These are phyloP conservation scores for Geranospiza caerulescens DNA, from an alignment of 2,797 vertebrate genomes.

Conservation along the genomic window DNA sequence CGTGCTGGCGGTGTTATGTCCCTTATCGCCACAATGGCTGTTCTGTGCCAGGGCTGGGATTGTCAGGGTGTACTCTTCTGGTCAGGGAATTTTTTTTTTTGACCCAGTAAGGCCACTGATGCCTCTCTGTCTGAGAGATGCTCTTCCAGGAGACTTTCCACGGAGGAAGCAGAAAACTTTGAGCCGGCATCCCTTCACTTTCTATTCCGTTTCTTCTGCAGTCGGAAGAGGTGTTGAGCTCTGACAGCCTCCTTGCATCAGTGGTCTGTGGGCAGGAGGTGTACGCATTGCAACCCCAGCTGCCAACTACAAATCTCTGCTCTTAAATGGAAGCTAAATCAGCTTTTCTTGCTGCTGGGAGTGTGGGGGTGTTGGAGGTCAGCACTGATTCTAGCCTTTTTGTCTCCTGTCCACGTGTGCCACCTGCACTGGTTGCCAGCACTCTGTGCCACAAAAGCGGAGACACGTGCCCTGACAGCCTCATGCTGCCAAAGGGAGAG, in stretches of 20 bases:
- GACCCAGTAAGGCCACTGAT: not conserved
- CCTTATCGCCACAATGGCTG: rapidly evolving
- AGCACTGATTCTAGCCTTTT: not conserved
- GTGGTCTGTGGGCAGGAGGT: conserved; percentile 5
- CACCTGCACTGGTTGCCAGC: not conserved
- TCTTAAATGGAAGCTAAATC: conserved; percentile 52
- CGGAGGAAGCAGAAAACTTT: not conserved
- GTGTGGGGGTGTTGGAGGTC: conserved; percentile 8
- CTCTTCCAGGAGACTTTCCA: not conserved
- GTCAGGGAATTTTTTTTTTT: not conserved
- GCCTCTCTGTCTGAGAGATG: not conserved
- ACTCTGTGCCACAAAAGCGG: not conserved
- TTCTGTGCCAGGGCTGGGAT: not conserved
- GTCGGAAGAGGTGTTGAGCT: not conserved
- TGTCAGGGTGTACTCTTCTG: not conserved
- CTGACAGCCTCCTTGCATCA: not conserved
- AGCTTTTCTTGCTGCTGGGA: conserved; percentile 20
- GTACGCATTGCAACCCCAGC: not conserved
- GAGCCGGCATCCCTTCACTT: not conserved
- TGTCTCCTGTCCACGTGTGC: not conserved
- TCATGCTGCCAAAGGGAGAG: not conserved
- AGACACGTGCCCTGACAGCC: not conserved
- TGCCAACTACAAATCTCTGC: conserved; percentile 17
- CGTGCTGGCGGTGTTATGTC: rapidly evolving
- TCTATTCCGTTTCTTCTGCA: not conserved